phyloP scores from a whole-genome alignment of 2,888 invertebrate species.

The Cylloceria caligata region DNA sequence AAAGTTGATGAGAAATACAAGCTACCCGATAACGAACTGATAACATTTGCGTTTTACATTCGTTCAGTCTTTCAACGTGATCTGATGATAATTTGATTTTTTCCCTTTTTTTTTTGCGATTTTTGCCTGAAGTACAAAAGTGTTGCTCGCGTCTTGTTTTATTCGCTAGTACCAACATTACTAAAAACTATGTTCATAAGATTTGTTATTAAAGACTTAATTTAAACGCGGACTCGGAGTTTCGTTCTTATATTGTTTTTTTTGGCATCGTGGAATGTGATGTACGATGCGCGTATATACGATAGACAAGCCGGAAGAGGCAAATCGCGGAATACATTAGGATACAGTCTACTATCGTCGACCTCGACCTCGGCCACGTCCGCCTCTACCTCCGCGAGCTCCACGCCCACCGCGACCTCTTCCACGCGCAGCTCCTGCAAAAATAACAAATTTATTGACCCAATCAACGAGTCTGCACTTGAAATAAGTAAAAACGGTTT shows the following conservation, averaged over 20 bases:
- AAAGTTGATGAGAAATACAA: slow-evolving; percentile 37
- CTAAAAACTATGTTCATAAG: slow-evolving; percentile 14
- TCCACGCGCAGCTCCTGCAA: slow-evolving; percentile 87
- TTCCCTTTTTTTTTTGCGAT: slow-evolving; percentile 1
- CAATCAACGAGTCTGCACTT: not conserved
- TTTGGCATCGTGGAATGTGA: not conserved
- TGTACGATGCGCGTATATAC: slow-evolving; percentile 19
- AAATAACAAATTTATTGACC: slow-evolving; percentile 33
- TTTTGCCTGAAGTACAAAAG: slow-evolving; percentile 26
- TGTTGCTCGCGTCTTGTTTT: slow-evolving; percentile 1
- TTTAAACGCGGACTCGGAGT: slow-evolving; percentile 14
- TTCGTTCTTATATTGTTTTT: slow-evolving; percentile 10
- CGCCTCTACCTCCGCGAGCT: slow-evolving; percentile 90
- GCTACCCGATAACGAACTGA: slow-evolving; percentile 19
- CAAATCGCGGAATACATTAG: slow-evolving; percentile 49
- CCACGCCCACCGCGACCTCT: slow-evolving; percentile 90
- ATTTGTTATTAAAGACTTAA: slow-evolving; percentile 27
- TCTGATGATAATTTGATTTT: slow-evolving; percentile 17
- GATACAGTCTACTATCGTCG: slow-evolving; percentile 82
- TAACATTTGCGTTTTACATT: slow-evolving; percentile 1
- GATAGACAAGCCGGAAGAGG: slow-evolving; percentile 23
- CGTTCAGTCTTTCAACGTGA: slow-evolving; percentile 6
- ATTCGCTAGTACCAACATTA: slow-evolving; percentile 31
- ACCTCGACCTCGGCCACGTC: slow-evolving; percentile 88
- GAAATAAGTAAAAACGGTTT: slow-evolving; percentile 2